Evolutionary conservation across 2,113 vertebrate genomes (phyloP), one percentile per base, ranked within the genome.

Genomic region (Machaerirhynchus nigripectus): DNA sequence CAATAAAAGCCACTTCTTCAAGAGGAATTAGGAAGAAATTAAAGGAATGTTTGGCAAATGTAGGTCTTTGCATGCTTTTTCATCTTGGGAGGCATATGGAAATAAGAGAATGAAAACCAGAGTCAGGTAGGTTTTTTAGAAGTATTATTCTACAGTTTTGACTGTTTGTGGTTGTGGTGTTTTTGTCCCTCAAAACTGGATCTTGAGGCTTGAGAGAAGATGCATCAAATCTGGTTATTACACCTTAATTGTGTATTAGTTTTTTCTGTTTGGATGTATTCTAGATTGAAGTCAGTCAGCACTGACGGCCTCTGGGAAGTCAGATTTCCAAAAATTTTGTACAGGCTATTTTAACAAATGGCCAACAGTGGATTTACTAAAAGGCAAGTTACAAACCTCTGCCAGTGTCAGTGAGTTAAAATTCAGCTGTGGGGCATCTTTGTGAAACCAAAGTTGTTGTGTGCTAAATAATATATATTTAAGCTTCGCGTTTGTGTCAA

Each of bases 11-110:
- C 52, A 65, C 65, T 83, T 46, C 61, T 96, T 95, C 69, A 59
- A 71, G 50, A 91, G 30, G 46, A 89, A 79, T 82, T 94, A 82
- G 64, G 93, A 90, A 95, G 76, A 96, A 95, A 92, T 74, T 56
- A 84, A 88, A 95, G n/a, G 30, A 71, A 95, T 85, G 42, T 63
- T 39, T 47, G n/a, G 37, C 39, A 74, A 94, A 86, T 73, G 37
- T 90, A 85, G 49, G 59, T 91, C 68, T 92, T 90, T 87, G 8
- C 16, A 16, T 37, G 40, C 40, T 71, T 83, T 76, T 81, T 87
- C 74, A 55, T 61, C 47, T 75, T 3, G 4, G 56, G 11, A 75
- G 71, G 27, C 57, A 78, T 12, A 11, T 53, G 55, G 39, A 68
- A 94, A 95, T 91, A 87, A 81, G 35, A 74, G 59, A 55, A 60